Conservation (phyloP, 1,140 invertebrate species). For the Apocrypta bakeri region DNA sequence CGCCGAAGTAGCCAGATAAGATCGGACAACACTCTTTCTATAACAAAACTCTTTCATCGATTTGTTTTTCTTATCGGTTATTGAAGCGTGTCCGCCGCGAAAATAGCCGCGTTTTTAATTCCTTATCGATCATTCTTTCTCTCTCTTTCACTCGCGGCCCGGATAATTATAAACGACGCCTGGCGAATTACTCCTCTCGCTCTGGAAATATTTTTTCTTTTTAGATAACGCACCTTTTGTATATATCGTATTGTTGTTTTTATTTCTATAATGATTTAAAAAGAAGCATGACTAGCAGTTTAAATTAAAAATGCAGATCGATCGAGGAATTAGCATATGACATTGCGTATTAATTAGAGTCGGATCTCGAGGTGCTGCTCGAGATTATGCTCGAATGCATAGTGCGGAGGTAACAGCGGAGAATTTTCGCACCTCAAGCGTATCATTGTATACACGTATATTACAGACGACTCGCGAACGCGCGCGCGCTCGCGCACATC, state of each 20-base stretch:
- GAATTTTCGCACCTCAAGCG: not conserved
- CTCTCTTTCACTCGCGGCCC: too few species aligned
- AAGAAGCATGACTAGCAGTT: too few species aligned
- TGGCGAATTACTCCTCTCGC: not conserved
- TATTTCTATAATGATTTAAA: too few species aligned
- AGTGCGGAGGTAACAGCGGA: not conserved
- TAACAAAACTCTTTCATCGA: not conserved
- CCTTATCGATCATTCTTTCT: conserved; percentile 13
- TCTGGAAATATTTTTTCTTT: not conserved
- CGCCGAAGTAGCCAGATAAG: not conserved
- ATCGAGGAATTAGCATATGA: conserved; percentile 1
- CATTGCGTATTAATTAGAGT: conserved; percentile 16
- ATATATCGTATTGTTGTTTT: too few species aligned
- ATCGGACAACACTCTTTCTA: not conserved
- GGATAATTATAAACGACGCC: conserved; percentile 4
- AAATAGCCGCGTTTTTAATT: conserved; percentile 1
- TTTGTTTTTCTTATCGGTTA: not conserved
- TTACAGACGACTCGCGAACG: not conserved
- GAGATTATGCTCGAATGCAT: not conserved
- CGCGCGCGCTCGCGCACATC: not conserved
- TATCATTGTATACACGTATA: not conserved
- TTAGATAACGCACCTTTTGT: not conserved
- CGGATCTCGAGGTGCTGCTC: too few species aligned
- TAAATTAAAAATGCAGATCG: not conserved
- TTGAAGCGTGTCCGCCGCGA: not conserved